Base-by-base conservation (phyloP, 1,140 invertebrate species). In the Patella vulgata region DNA sequence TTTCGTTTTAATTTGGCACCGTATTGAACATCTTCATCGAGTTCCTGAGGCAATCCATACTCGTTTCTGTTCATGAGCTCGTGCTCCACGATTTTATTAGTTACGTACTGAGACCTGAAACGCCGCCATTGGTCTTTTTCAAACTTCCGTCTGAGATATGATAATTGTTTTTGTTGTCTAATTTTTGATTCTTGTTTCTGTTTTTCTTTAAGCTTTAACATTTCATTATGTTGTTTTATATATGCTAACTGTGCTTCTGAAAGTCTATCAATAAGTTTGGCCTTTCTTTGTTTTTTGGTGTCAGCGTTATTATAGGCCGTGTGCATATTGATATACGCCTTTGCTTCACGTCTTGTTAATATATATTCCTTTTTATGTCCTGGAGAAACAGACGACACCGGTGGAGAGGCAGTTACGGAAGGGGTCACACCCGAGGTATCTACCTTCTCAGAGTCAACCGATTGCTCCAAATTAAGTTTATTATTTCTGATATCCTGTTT, bases 101-200 rank as follows among this genome's bases (percentile, higher is more conserved):
- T 77, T 17, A 79, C 75, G 56, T 77, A 77, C 57, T 79, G 77
- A 5, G 73, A 71, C 11, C 68, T 63, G 54, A 74, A 77, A 30
- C 77, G 61, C 28, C 71, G 63, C 46, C 39, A 53, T 44, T 70
- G 73, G n/a, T 75, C 70, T 14, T 70, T 60, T 40, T 73, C 63
- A 43, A 77, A 79, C 40, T 67, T 58, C 47, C 71, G 59, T 6
- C 77, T 52, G 11, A 77, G 50, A 46, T 68, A 42, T 27, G 67
- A 61, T 5, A 79, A 59, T 36, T 79, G 71, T 17, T 55, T 54
- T 17, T 68, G 55, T 39, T 79, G 77, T 21, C 64, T 51, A 40
- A 47, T 43, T 51, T 68, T 73, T 12, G 67, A 42, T 46, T 66
- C 56, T 40, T 68, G 36, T 31, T 62, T 68, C 51, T 58, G 58